Percentiles rank a stretch among this genome's conserved stretches.
phyloP scores from a whole-genome alignment of 2,888 invertebrate genomes.

The Caenorhabditis sp. region DNA sequence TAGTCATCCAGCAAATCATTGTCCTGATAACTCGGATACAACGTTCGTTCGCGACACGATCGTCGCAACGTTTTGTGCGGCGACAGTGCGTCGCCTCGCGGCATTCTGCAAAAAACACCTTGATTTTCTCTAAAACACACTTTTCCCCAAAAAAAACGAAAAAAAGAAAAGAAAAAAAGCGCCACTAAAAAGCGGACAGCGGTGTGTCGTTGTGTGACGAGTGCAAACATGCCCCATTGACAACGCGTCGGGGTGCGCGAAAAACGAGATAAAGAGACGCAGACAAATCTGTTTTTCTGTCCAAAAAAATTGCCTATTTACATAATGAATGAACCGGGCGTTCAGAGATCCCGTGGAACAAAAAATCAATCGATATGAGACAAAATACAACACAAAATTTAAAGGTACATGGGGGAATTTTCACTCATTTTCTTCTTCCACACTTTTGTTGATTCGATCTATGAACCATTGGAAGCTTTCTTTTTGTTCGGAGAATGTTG shows the following conservation, averaged over 20 bases:
- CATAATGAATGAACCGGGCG: no score
- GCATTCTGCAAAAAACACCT: conserved; percentile 14
- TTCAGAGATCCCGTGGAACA: no score
- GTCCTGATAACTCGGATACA: conserved; percentile 54
- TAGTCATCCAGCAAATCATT: conserved; percentile 35
- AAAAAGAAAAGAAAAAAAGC: conserved; percentile 1
- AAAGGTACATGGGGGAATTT: no score
- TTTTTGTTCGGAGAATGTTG: conserved; percentile 8
- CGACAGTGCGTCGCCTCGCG: conserved; percentile 40
- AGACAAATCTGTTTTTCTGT: neutral
- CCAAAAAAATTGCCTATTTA: no score
- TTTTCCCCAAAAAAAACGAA: conserved; percentile 3
- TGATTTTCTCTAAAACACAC: neutral
- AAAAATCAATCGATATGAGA: no score
- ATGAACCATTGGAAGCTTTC: conserved; percentile 19
- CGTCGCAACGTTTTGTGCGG: conserved; percentile 52
- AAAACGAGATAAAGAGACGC: neutral
- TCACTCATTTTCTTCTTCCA: conserved; percentile 11
- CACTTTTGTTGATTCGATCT: conserved; percentile 20
- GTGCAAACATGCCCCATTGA: neutral
- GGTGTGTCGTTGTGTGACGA: no score
- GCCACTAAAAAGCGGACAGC: neutral
- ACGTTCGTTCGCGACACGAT: conserved; percentile 49
- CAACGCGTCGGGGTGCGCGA: neutral
- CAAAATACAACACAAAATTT: no score